Evolutionary conservation across 1,140 invertebrate species (phyloP).

Genomic region (Nymphalis io): DNA sequence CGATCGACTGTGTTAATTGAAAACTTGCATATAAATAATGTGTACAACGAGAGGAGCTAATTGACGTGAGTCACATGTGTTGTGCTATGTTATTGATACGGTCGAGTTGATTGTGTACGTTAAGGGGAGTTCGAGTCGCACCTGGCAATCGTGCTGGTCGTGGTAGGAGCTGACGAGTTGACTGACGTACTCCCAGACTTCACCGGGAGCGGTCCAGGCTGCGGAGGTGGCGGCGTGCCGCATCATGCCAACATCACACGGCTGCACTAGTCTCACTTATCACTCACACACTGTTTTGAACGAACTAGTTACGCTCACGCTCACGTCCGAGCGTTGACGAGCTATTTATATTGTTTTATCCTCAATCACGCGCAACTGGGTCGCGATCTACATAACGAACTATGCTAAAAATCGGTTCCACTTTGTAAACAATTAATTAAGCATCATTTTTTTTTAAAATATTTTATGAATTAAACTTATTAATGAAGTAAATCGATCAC

Average conservation of each 20-base stretch:
- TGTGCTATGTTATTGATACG: slow-evolving; percentile 29
- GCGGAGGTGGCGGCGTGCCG: slow-evolving; percentile 65
- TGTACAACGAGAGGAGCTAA: slow-evolving; percentile 45
- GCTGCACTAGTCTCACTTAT: slow-evolving; percentile 37
- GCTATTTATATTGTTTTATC: slow-evolving; percentile 80
- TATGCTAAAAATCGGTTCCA: slow-evolving; percentile 59
- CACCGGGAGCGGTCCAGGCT: slow-evolving; percentile 72
- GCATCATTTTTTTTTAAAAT: background rate
- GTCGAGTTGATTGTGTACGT: slow-evolving; percentile 17
- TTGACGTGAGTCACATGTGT: slow-evolving; percentile 49
- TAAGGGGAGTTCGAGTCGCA: slow-evolving; percentile 33
- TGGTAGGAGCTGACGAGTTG: slow-evolving; percentile 77
- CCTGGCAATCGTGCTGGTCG: slow-evolving; percentile 75
- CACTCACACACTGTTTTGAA: slow-evolving; percentile 42
- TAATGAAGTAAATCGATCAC: no score
- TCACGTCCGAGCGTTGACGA: slow-evolving; percentile 67
- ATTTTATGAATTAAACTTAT: no score
- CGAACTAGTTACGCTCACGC: slow-evolving; percentile 44
- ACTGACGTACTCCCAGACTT: slow-evolving; percentile 77
- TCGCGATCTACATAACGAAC: slow-evolving; percentile 74
- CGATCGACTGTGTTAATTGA: background rate
- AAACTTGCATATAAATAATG: slow-evolving; percentile 3
- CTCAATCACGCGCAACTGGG: slow-evolving; percentile 77
- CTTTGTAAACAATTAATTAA: slow-evolving; percentile 56
- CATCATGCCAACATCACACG: slow-evolving; percentile 71